Percentiles rank a stretch among this genome's conserved stretches.
Conservation (phyloP, 92 coral and sea anemone species). For the Actinernus sp. region DNA sequence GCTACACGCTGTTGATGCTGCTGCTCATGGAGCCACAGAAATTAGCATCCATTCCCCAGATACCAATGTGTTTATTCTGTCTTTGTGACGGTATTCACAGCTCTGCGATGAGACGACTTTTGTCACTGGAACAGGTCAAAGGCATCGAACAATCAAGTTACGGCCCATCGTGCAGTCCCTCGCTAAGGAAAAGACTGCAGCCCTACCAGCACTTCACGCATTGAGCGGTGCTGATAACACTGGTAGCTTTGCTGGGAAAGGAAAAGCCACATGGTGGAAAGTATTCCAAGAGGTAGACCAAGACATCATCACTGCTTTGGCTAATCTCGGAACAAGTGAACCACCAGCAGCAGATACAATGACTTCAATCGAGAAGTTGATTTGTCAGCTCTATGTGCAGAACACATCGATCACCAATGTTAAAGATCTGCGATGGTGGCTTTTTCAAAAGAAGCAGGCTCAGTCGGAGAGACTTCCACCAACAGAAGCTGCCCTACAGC, state of each 20-base stretch:
- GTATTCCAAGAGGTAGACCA: constrained; percentile 5
- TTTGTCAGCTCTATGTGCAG: constrained; percentile 36
- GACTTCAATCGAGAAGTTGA: constrained; percentile 26
- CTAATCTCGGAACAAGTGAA: constrained; percentile 20
- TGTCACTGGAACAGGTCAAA: constrained; percentile 19
- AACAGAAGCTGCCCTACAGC: constrained; percentile 23
- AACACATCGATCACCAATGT: background rate
- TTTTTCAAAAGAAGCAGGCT: constrained; percentile 44
- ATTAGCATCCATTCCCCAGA: constrained; percentile 51
- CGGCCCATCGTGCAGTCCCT: constrained; percentile 15
- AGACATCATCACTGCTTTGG: constrained; percentile 15
- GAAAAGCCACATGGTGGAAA: constrained; percentile 25
- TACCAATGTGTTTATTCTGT: constrained; percentile 31
- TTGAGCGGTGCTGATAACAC: constrained; percentile 9
- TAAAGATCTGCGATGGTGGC: constrained; percentile 35
- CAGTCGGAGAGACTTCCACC: constrained; percentile 42
- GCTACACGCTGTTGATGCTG: constrained; percentile 66
- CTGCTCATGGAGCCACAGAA: constrained; percentile 43
- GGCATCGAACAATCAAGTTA: constrained; percentile 16
- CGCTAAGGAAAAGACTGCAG: constrained; percentile 25
- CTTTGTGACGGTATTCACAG: constrained; percentile 30
- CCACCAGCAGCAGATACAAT: background rate
- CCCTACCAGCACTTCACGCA: constrained; percentile 36
- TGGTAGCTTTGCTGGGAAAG: constrained; percentile 3
- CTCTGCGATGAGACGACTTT: constrained; percentile 19